These are phyloP conservation scores for Drosophila flavopinicola DNA, from an alignment of 2,888 invertebrate genomes.

Conservation along the genomic window DNA sequence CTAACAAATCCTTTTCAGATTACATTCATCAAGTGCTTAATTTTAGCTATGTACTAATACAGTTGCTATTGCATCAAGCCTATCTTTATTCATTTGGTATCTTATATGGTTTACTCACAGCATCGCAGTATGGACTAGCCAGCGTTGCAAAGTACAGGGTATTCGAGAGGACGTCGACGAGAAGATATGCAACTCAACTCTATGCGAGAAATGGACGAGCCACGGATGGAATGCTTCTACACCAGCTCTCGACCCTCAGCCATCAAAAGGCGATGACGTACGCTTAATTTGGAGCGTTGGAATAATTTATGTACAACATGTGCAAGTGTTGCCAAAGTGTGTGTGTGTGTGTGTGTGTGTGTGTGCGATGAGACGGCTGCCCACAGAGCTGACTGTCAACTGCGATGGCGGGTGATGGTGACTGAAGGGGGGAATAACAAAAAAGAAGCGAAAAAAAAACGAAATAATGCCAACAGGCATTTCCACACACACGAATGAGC, in stretches of 20 bases:
- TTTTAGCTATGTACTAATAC: too few relatives aligned
- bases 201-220: slow-evolving; percentile 13
- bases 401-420: slow-evolving; percentile 1
- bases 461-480: slow-evolving; percentile 40
- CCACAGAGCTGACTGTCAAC: slow-evolving; percentile 14
- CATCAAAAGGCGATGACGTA: slow-evolving; percentile 81
- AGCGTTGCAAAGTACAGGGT: slow-evolving; percentile 26
- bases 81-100: too few relatives aligned
- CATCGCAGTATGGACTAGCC: not conserved
- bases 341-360: not conserved
- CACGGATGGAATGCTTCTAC: slow-evolving; percentile 16
- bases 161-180: slow-evolving; percentile 9
- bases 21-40: too few relatives aligned
- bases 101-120: too few relatives aligned
- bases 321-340: slow-evolving; percentile 3
- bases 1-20: too few relatives aligned
- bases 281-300: slow-evolving; percentile 78
- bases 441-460: slow-evolving; percentile 30
- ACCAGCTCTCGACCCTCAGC: slow-evolving; percentile 33
- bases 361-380: slow-evolving; percentile 1
- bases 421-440: slow-evolving; percentile 9
- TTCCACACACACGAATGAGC: slow-evolving; percentile 36
- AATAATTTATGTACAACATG: slow-evolving; percentile 74
- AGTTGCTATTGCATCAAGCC: too few relatives aligned
- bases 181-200: slow-evolving; percentile 26